Base-by-base conservation (phyloP, 30 jellyfish, hydroid and myxozoan species). In the Chironex yamaguchii region DNA sequence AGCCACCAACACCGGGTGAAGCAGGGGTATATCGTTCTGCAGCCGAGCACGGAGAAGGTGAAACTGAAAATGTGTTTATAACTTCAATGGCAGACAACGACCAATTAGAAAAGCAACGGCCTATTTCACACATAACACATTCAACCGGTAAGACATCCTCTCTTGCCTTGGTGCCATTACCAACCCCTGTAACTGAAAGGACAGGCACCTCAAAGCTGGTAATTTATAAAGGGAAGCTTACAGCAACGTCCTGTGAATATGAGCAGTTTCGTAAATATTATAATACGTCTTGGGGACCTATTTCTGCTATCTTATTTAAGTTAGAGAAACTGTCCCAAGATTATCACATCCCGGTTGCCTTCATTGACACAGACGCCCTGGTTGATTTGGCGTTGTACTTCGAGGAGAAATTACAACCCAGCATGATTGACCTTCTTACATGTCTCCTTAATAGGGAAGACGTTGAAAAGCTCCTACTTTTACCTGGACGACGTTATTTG, bases 401-500 rank as follows among this genome's bases (percentile, higher is more conserved):
- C 67, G 96, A 92, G 35, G 91, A 86, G 23, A 92, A 85, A 36
- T 69, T 87, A 22, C 62, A 63, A 17, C 97, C 96, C 28, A 58
- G 96, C 0, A 79, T 25, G 30, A 85, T 84, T 92, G 97, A 90
- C 42, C 78, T 90, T 70, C 63, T 90, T 71, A 72, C 88, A 6
- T 74, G 95, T 63, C 67, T 90, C 34, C 28, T 65, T 53, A 90
- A 90, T 33, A 76, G 89, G 4, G 95, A 90, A 21, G 97, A 90
- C 52, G 97, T 90, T 14, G 85, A 88, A 27, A 48, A 90, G 21
- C 36, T 91, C 51, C 30, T 91, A 52, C 71, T 76, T 82, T 79
- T 91, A 54, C 96, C 96, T 48, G 99, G 99, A 0, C 92, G 97
- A 2, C 96, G 99, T 0, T 94, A 65, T 62, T 62, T 94, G 14